These are phyloP conservation scores for Drosophila ambigua DNA, from an alignment of 1,140 invertebrate genomes.

Conservation along the genomic window DNA sequence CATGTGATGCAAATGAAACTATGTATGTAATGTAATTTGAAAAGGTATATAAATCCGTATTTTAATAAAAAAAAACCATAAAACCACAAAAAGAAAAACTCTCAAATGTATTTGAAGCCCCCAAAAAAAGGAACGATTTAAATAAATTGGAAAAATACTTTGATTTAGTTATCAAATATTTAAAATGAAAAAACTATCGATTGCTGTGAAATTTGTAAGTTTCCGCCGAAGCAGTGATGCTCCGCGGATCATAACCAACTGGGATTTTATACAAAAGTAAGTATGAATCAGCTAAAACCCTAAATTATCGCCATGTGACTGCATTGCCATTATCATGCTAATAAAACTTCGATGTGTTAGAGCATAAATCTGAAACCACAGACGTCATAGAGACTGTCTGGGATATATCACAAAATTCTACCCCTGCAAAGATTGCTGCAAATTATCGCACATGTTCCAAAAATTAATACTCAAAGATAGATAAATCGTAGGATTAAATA, in stretches of 20 bases:
- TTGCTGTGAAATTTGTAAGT: slow-evolving; percentile 1
- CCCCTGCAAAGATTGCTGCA: slow-evolving; percentile 2
- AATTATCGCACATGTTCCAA: slow-evolving; percentile 33
- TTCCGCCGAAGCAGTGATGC: neutral
- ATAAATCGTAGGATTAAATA: slow-evolving; percentile 37
- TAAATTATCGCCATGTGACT: slow-evolving; percentile 14
- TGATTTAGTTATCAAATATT: slow-evolving; percentile 24
- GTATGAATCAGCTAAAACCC: slow-evolving; percentile 16
- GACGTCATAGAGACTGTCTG: slow-evolving; percentile 12
- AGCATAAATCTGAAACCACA: neutral
- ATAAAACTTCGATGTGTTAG: slow-evolving; percentile 11
- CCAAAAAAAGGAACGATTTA: slow-evolving; percentile 9
- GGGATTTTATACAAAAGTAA: slow-evolving; percentile 59
- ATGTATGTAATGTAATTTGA: slow-evolving; percentile 28
- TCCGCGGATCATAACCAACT: slow-evolving; percentile 27
- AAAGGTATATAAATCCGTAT: slow-evolving; percentile 53
- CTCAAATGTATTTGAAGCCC: slow-evolving; percentile 12
- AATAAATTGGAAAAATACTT: neutral
- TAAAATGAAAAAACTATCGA: slow-evolving; percentile 40
- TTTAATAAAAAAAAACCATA: slow-evolving; percentile 51
- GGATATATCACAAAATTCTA: neutral
- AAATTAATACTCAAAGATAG: slow-evolving; percentile 20
- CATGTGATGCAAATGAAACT: slow-evolving; percentile 64
- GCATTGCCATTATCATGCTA: slow-evolving; percentile 21
- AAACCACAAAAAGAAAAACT: neutral